phyloP scores from a whole-genome alignment of 1,140 invertebrate genomes.

The Drosophila teissieri region DNA sequence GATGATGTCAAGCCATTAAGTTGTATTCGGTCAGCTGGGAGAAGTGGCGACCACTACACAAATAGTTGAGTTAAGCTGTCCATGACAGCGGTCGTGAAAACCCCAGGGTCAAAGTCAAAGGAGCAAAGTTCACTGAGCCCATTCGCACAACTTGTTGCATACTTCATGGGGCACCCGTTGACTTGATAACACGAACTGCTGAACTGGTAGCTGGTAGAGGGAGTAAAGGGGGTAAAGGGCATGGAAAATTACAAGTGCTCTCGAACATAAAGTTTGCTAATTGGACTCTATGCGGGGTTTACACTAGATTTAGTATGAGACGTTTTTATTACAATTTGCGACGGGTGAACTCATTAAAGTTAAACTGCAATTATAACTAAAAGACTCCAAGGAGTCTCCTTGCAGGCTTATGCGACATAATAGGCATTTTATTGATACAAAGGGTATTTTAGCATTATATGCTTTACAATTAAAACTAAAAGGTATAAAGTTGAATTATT shows the following conservation, averaged over 20 bases:
- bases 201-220: conserved; percentile 10
- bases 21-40: conserved; percentile 52
- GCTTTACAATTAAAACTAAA: too few relatives aligned
- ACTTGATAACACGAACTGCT: conserved; percentile 13
- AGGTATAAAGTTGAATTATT: not conserved
- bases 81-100: conserved; percentile 8
- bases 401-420: too few relatives aligned
- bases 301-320: conserved; percentile 6
- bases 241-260: conserved; percentile 13
- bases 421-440: too few relatives aligned
- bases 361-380: not conserved
- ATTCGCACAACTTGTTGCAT: conserved; percentile 42
- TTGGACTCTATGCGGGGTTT: conserved; percentile 8
- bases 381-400: too few relatives aligned
- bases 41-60: conserved; percentile 6
- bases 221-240: not conserved
- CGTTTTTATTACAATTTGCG: not conserved
- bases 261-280: conserved; percentile 27
- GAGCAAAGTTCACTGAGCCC: conserved; percentile 11
- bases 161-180: conserved; percentile 4
- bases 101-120: conserved; percentile 5
- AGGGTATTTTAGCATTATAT: too few relatives aligned
- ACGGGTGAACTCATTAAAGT: not conserved
- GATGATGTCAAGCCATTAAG: conserved; percentile 56
- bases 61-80: conserved; percentile 8